Conservation (phyloP, 1,140 invertebrate genomes). For the Nephotettix cincticeps region DNA sequence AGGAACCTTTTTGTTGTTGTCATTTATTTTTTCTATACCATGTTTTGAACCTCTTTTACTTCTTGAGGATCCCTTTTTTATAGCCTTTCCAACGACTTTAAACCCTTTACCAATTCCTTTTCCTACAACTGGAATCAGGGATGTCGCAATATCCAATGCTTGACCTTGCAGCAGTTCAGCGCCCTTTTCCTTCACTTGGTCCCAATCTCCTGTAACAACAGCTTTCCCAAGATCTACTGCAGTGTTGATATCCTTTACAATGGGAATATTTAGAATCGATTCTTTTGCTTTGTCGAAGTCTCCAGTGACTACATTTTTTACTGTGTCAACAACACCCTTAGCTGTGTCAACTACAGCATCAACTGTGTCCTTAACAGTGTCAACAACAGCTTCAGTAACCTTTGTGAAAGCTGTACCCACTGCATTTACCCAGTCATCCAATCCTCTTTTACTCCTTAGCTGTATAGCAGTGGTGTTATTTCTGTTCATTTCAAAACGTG, state of each 20-base stretch:
- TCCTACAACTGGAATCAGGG: constrained; percentile 20
- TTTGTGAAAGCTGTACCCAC: background rate
- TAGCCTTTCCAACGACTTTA: constrained; percentile 6
- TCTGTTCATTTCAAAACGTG: background rate
- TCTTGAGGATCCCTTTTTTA: constrained; percentile 2
- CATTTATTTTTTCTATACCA: background rate
- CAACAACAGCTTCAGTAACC: constrained; percentile 7
- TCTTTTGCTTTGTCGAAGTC: constrained; percentile 28
- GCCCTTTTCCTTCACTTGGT: constrained; percentile 26
- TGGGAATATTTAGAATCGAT: constrained; percentile 19
- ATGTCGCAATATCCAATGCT: constrained; percentile 13
- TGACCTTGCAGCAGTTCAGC: constrained; percentile 8
- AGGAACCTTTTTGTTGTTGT: constrained; percentile 6
- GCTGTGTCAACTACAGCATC: constrained; percentile 25
- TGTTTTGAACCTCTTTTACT: background rate
- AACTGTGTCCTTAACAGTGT: constrained; percentile 25
- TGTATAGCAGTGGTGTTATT: background rate
- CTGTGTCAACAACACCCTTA: constrained; percentile 16
- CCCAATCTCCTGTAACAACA: constrained; percentile 29
- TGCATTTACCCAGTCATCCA: background rate
- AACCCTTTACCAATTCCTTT: constrained; percentile 23
- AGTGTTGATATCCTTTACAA: constrained; percentile 29
- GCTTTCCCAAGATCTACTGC: constrained; percentile 22
- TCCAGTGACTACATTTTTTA: constrained; percentile 25
- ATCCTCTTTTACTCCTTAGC: background rate